Evolutionary conservation across 1,140 invertebrate species (phyloP), one percentile per base, ranked within the genome.

Genomic region (Leptonema lineaticorne): DNA sequence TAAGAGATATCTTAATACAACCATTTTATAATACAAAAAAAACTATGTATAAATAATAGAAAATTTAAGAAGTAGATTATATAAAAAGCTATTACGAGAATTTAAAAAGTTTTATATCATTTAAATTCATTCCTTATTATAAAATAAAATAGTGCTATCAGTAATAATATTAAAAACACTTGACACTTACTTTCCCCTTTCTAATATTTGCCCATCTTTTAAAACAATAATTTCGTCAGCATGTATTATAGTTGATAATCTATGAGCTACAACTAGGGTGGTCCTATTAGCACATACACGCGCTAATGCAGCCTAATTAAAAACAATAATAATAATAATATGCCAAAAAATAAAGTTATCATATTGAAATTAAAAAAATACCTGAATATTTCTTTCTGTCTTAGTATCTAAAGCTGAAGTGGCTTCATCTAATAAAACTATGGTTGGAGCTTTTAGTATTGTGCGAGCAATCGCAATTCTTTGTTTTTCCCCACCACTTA

Each of bases 401-500:
- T 92, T 87, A 0, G 92, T 94, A 72, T 94, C 92, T 1, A 95
- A 80, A 4, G 92, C 91, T 67, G 91, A 93, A 0, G 92, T 95
- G 9, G 92, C 95, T 82, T 97, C 95, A 77, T 97, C 95, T 0
- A 97, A 78, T 9, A 97, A 79, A 41, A 97, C 89, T 63, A 95
- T 89, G n/a, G 86, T 80, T 0, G 95, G 95, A 9, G 90, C 83
- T 79, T 97, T 97, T 6, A 97, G 81, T 16, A 97, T 83, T 0
- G 95, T 96, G 67, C 95, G 79, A 0, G 95, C 93, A 68, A 97
- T 97, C 0, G 95, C 95, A 57, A 97, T 92, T 73, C 95, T 85
- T 78, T 97, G 95, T 72, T 97, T 97, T 76, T 97, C 94, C 18
- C 95, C 95, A 1, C 95, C 95, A 78, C 89, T 92, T 16, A 94